A percentile compares a stretch with the other conserved stretches of the same genome.
Evolutionary conservation across 2,797 vertebrate genomes (phyloP).

Genomic region (Parotocinclus haroldoi): DNA sequence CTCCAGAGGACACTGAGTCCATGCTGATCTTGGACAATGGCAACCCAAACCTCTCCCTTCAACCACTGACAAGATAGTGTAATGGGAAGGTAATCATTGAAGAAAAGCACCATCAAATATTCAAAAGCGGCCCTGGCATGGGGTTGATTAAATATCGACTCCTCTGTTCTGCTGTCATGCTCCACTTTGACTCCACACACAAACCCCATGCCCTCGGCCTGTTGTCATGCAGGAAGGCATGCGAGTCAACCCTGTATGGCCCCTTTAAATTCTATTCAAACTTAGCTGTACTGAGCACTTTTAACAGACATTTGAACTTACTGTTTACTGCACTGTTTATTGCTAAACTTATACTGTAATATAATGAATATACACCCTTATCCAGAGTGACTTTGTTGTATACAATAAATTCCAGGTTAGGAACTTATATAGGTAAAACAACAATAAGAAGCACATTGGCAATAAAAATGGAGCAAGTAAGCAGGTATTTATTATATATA

Average conservation of each 20-base stretch:
- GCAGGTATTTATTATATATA: too few species aligned
- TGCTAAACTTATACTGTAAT: not conserved
- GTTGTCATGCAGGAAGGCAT: constrained; percentile 54
- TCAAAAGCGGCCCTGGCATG: constrained; percentile 53
- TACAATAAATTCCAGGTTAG: too few species aligned
- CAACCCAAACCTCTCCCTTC: constrained; percentile 58
- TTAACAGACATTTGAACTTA: constrained; percentile 25
- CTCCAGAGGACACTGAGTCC: constrained; percentile 54
- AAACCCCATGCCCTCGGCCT: constrained; percentile 45
- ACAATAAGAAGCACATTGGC: too few species aligned
- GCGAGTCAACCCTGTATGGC: constrained; percentile 55
- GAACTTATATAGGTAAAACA: too few species aligned
- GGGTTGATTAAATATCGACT: constrained; percentile 58
- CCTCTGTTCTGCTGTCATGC: constrained; percentile 51
- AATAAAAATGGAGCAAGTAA: too few species aligned
- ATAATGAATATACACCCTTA: too few species aligned
- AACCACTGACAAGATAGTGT: constrained; percentile 57
- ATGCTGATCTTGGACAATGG: constrained; percentile 51
- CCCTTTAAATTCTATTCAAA: constrained; percentile 25
- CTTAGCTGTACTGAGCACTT: constrained; percentile 16
- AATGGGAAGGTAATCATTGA: constrained; percentile 68
- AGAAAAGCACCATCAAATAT: constrained; percentile 69
- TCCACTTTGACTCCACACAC: constrained; percentile 39
- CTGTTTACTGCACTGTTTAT: not conserved
- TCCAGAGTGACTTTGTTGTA: too few species aligned